A percentile compares a stretch with the other conserved stretches of the same genome.
Conservation (phyloP, 2,888 invertebrate species). For the Ophion obscuratus region DNA sequence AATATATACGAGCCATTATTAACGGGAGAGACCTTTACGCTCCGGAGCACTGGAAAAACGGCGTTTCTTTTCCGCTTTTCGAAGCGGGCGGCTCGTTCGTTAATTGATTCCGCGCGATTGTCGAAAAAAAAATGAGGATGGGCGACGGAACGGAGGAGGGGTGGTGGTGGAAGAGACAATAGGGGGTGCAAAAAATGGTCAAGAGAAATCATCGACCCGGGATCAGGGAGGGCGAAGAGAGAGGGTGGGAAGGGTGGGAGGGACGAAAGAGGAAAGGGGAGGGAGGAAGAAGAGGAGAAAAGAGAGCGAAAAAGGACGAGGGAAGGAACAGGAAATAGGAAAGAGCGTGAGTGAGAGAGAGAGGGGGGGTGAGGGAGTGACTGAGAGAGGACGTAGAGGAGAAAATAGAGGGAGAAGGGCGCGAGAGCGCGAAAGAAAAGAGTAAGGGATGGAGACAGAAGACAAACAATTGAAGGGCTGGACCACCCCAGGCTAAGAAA, state of each 20-base stretch:
- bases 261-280: too few relatives aligned
- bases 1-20: constrained; percentile 77
- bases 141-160: neutral
- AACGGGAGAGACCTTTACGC: constrained; percentile 75
- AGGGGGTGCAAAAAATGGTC: neutral
- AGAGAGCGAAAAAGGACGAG: neutral
- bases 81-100: constrained; percentile 51
- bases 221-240: neutral
- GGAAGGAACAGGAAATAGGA: neutral
- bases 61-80: constrained; percentile 44
- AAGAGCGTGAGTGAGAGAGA: too few relatives aligned
- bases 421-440: neutral
- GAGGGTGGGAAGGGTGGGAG: too few relatives aligned
- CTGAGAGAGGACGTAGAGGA: neutral
- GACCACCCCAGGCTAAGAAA: neutral
- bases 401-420: neutral
- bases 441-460: neutral
- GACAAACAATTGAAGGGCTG: neutral
- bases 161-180: constrained; percentile 7
- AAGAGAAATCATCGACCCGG: neutral
- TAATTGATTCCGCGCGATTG: constrained; percentile 62
- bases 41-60: constrained; percentile 71
- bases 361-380: neutral
- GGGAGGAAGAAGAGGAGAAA: neutral
- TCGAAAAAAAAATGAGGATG: constrained; percentile 45